phyloP scores from a whole-genome alignment of 2,797 vertebrate genomes.

The Apogon hyalosoma region DNA sequence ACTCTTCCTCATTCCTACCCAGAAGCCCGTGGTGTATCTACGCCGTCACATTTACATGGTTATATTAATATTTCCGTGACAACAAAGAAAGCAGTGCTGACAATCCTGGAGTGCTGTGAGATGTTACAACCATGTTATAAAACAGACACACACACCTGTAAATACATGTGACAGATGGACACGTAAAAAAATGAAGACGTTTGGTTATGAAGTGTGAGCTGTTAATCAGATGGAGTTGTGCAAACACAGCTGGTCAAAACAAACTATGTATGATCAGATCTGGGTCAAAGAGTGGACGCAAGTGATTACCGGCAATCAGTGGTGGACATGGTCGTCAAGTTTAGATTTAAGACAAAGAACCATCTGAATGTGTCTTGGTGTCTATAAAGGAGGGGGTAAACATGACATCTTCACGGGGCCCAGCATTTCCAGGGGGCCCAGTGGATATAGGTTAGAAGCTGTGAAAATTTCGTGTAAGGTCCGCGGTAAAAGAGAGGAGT shows the following conservation, averaged over 20 bases:
- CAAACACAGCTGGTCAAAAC: constrained; percentile 36
- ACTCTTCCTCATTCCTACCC: not conserved
- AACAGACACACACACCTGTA: constrained; percentile 12
- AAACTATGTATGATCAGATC: constrained; percentile 12
- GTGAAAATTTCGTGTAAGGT: too few relatives aligned
- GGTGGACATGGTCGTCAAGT: too few relatives aligned
- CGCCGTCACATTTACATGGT: constrained; percentile 41
- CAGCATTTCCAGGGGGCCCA: too few relatives aligned
- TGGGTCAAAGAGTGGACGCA: constrained; percentile 2
- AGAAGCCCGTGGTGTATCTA: constrained; percentile 25
- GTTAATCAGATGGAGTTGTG: constrained; percentile 41
- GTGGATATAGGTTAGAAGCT: too few relatives aligned
- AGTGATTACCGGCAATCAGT: not conserved
- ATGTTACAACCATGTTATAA: constrained; percentile 36
- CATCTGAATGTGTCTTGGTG: not conserved
- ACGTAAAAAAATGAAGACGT: constrained; percentile 32
- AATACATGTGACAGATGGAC: constrained; percentile 51
- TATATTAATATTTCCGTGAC: constrained; percentile 61
- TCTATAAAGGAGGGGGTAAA: too few relatives aligned
- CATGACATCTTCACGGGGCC: too few relatives aligned
- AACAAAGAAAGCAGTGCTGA: constrained; percentile 43
- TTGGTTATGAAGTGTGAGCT: constrained; percentile 18
- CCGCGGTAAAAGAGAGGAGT: too few relatives aligned
- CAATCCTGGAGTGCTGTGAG: constrained; percentile 53
- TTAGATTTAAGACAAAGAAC: too few relatives aligned